Base-by-base conservation (phyloP, 2,888 invertebrate genomes). In the Amphipoea oculea region DNA sequence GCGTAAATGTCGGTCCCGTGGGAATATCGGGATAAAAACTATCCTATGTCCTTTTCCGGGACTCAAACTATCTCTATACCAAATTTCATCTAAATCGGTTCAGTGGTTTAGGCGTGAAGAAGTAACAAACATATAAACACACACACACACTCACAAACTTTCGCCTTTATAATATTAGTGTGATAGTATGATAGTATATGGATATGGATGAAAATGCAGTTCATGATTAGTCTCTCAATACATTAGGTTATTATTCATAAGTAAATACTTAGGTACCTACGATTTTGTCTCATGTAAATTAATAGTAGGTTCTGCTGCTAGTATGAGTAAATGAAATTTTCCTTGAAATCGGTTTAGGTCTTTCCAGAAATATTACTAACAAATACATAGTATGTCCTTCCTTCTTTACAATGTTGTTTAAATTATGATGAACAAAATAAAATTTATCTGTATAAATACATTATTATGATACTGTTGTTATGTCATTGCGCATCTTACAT, bases 391-490 rank as follows among this genome's bases (percentile, higher is more conserved):
- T 6, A 63, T 45, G 60, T 80, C 74, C 84, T 79, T 79, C 68
- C 42, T 60, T 62, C 17, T 20, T 4, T 14, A 54, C 14, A 51
- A 63, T 54, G n/a, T 20, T 73, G 40, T 72, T 60, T n/a, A 62
- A 73, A 85, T 85, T 77, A 78, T 78, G 57, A 73, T 71, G 66
- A 73, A 71, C 62, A 57, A n/a, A 63, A 85, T 60, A 12, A 45
- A 60, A 84, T 74, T 63, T 70, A 36, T 2, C 1, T 36, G 42
- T 72, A 51, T 81, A 81, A 54, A 42, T 66, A 60, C 2, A 63
- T 66, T 45, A n/a, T 14, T 70, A 62, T 20, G n/a, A 60, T 73
- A 75, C 54, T 62, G 45, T 36, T 63, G 11, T 60, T 67, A 63
- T 60, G 66, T 73, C 40, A 67, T 66, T n/a, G n/a, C 69, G 40